Percentiles rank a stretch among this genome's conserved stretches.
Evolutionary conservation across 2,797 vertebrate genomes (phyloP).

Genomic region (Acomys russatus): DNA sequence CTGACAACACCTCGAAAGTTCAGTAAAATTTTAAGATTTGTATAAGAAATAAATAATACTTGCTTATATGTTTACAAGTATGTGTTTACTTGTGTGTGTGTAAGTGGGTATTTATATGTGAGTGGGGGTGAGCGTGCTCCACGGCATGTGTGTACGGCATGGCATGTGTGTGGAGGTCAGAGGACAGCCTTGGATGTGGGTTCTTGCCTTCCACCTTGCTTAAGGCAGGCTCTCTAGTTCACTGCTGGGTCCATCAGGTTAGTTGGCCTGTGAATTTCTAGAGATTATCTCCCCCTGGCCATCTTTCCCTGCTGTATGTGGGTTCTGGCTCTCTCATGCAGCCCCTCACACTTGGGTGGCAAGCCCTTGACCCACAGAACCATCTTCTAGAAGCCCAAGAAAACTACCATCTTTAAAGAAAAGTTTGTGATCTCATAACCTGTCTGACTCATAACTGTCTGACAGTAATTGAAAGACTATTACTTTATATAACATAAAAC

Average conservation of each 20-base stretch:
- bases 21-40: slow-evolving; percentile 46
- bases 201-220: background rate
- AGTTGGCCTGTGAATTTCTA: background rate
- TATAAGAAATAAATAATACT: slow-evolving; percentile 46
- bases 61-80: background rate
- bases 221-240: background rate
- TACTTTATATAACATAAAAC: slow-evolving; percentile 54
- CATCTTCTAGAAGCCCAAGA: background rate
- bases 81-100: too few relatives aligned
- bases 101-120: background rate
- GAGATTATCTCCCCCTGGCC: too few relatives aligned
- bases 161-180: background rate
- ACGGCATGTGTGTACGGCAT: background rate
- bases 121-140: background rate
- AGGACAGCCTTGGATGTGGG: background rate
- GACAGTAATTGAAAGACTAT: slow-evolving; percentile 5
- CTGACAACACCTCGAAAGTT: slow-evolving; percentile 37
- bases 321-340: background rate
- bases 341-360: background rate
- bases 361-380: background rate
- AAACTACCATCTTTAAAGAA: slow-evolving; percentile 24
- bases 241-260: background rate
- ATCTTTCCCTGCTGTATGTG: too few relatives aligned
- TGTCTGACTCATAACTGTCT: slow-evolving; percentile 37
- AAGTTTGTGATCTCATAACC: slow-evolving; percentile 39